phyloP scores from a whole-genome alignment of 2,797 vertebrate species.

The Diglossa cyanea region DNA sequence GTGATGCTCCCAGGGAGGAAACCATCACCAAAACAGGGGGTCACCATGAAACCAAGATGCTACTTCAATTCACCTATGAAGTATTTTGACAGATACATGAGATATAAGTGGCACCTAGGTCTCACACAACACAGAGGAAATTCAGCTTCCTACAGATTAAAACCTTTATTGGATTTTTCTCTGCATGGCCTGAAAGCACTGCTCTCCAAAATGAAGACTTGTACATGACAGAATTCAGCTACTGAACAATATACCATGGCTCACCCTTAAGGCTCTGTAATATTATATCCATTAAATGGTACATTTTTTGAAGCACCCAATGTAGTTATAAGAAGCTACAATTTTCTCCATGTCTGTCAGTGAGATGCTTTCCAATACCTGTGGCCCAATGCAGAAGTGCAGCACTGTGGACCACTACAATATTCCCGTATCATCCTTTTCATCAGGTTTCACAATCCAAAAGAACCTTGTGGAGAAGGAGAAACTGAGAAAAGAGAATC shows the following conservation, averaged over 20 bases:
- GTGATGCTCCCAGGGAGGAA: not conserved
- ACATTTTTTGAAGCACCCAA: not conserved
- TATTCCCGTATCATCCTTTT: not conserved
- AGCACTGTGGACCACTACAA: not conserved
- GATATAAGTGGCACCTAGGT: not conserved
- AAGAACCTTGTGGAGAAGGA: not conserved
- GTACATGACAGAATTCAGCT: not conserved
- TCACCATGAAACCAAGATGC: not conserved
- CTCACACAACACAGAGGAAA: not conserved
- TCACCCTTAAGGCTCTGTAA: not conserved
- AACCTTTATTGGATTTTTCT: conserved; percentile 19
- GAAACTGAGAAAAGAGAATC: not conserved
- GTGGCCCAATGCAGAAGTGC: not conserved
- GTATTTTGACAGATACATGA: not conserved
- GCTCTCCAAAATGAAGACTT: conserved; percentile 1
- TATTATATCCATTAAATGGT: not conserved
- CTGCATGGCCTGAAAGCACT: not conserved
- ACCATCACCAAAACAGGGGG: not conserved
- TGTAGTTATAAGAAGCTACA: not conserved
- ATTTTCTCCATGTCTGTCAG: not conserved
- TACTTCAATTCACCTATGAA: not conserved
- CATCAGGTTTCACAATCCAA: not conserved
- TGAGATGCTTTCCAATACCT: not conserved
- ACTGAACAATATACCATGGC: not conserved
- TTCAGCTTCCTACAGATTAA: not conserved